Percentiles rank a stretch among this genome's conserved stretches.
Conservation (phyloP, 2,888 invertebrate genomes). For the Trichogramma evanescens region DNA sequence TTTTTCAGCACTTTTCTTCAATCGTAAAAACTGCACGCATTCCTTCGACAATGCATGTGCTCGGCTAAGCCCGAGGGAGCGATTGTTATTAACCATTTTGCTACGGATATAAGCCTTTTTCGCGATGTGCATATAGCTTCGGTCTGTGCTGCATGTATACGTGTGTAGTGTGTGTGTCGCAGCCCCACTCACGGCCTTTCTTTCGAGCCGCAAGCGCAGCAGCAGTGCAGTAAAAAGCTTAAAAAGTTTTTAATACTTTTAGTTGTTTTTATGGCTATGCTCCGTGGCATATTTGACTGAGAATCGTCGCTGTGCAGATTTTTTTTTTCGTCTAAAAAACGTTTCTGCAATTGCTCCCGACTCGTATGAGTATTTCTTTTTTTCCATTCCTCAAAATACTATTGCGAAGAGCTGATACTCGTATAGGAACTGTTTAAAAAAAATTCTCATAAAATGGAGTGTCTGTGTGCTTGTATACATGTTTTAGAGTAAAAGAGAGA, state of each 20-base stretch:
- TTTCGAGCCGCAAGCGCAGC: conserved; percentile 10
- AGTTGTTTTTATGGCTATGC: conserved; percentile 43
- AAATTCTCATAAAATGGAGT: conserved; percentile 43
- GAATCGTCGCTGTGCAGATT: conserved; percentile 6
- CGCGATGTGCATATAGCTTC: not conserved
- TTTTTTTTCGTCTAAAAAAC: conserved; percentile 21
- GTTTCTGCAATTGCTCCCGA: conserved; percentile 11
- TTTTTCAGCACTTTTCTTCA: no score
- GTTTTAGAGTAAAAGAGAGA: conserved; percentile 12
- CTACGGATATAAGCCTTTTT: conserved; percentile 17
- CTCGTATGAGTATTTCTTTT: conserved; percentile 23
- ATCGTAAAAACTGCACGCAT: no score
- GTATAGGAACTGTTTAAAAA: conserved; percentile 43
- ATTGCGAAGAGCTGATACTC: conserved; percentile 39
- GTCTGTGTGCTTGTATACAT: conserved; percentile 2
- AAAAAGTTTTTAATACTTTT: conserved; percentile 47
- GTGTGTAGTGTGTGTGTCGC: conserved; percentile 12
- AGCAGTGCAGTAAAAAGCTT: conserved; percentile 39
- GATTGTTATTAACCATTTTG: conserved; percentile 20
- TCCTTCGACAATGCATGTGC: no score
- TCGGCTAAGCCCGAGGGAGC: not conserved
- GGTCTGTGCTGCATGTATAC: not conserved
- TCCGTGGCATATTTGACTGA: conserved; percentile 15
- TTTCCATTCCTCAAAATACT: conserved; percentile 18
- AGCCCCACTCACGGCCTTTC: conserved; percentile 6